phyloP scores from a whole-genome alignment of 2,888 invertebrate genomes.

The Pterostichus niger region DNA sequence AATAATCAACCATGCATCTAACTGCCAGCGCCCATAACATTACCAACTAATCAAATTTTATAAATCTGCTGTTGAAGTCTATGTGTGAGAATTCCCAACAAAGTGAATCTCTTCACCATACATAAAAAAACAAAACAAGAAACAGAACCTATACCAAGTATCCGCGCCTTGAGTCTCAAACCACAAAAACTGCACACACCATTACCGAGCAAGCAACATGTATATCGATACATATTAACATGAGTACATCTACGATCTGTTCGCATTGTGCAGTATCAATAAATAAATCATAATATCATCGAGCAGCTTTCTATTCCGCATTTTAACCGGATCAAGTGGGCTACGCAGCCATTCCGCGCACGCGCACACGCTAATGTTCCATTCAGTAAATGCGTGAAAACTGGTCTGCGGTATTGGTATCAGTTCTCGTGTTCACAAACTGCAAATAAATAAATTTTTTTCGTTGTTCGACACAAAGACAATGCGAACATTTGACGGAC shows the following conservation, averaged over 20 bases:
- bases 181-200: slow-evolving; percentile 40
- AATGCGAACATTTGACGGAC: slow-evolving; percentile 72
- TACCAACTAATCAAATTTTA: too few relatives aligned
- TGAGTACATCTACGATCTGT: slow-evolving; percentile 56
- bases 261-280: slow-evolving; percentile 53
- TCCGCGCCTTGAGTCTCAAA: slow-evolving; percentile 25
- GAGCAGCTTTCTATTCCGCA: slow-evolving; percentile 59
- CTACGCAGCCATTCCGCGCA: slow-evolving; percentile 39
- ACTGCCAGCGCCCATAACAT: too few relatives aligned
- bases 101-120: background rate
- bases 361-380: slow-evolving; percentile 72
- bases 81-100: slow-evolving; percentile 23
- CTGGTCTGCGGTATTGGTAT: slow-evolving; percentile 71
- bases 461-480: slow-evolving; percentile 68
- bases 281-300: slow-evolving; percentile 61
- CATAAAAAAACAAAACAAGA: slow-evolving; percentile 19
- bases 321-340: slow-evolving; percentile 53
- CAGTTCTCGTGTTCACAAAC: slow-evolving; percentile 68
- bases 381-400: slow-evolving; percentile 76
- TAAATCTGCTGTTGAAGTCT: background rate
- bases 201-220: slow-evolving; percentile 26
- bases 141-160: slow-evolving; percentile 33
- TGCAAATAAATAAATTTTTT: slow-evolving; percentile 73
- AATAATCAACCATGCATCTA: too few relatives aligned
- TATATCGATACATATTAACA: slow-evolving; percentile 53